Evolutionary conservation across 2,888 invertebrate genomes (phyloP).

Genomic region (Drosophila austrosaltans): DNA sequence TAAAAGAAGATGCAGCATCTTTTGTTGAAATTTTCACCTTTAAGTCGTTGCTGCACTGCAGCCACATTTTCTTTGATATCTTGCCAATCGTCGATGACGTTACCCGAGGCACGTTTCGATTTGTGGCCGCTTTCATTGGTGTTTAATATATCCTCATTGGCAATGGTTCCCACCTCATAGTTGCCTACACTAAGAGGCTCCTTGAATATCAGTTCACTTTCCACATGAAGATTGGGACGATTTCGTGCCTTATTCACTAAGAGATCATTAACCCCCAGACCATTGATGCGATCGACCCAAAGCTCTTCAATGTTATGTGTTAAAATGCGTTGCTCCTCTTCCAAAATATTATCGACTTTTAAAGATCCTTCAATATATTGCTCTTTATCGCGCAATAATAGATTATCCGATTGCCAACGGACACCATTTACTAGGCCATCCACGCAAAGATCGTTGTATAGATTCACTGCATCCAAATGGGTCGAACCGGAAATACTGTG

Average conservation of each 20-base stretch:
- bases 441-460: conserved; percentile 77
- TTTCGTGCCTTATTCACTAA: conserved; percentile 61
- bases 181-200: conserved; percentile 65
- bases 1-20: no score
- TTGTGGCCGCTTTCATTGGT: conserved; percentile 32
- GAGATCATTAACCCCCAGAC: conserved; percentile 73
- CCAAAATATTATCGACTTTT: conserved; percentile 62
- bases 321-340: conserved; percentile 62
- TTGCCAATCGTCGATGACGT: conserved; percentile 35
- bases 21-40: conserved; percentile 41
- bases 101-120: conserved; percentile 37
- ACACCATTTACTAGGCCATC: conserved; percentile 82
- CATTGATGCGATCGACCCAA: conserved; percentile 74
- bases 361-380: conserved; percentile 74
- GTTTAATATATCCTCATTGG: not conserved
- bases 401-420: conserved; percentile 81
- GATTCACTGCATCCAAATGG: conserved; percentile 70
- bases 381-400: conserved; percentile 76
- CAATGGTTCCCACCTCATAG: conserved; percentile 55
- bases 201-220: conserved; percentile 71
- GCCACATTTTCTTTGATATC: conserved; percentile 46
- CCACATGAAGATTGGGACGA: conserved; percentile 70
- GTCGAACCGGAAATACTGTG: conserved; percentile 84
- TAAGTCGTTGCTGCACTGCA: conserved; percentile 54
- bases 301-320: conserved; percentile 77